Percentiles rank a stretch among this genome's conserved stretches.
These are phyloP conservation scores for Danio jaintianensis DNA, from an alignment of 2,797 vertebrate genomes.

Conservation along the genomic window DNA sequence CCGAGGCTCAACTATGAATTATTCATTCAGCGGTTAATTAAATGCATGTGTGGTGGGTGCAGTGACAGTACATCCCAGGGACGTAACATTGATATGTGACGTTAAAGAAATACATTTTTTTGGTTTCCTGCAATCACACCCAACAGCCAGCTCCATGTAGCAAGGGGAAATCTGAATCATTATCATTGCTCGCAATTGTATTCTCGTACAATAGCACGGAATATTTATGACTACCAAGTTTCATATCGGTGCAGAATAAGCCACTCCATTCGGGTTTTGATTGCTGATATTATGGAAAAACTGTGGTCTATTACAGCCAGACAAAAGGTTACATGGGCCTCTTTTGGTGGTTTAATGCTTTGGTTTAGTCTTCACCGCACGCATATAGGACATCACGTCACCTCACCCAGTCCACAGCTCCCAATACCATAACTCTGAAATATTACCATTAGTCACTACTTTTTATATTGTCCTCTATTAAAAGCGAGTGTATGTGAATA, in stretches of 20 bases:
- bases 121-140: constrained; percentile 22
- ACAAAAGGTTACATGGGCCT: constrained; percentile 55
- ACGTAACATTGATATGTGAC: constrained; percentile 24
- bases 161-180: not conserved
- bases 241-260: constrained; percentile 36
- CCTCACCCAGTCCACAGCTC: constrained; percentile 37
- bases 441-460: constrained; percentile 44
- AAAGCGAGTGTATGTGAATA: constrained; percentile 26
- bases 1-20: constrained; percentile 81
- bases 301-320: constrained; percentile 45
- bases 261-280: constrained; percentile 42
- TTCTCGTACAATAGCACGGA: not conserved
- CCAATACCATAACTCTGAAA: constrained; percentile 53
- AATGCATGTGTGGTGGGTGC: constrained; percentile 72
- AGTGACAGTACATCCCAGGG: constrained; percentile 12
- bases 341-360: constrained; percentile 56
- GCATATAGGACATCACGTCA: constrained; percentile 45
- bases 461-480: constrained; percentile 45
- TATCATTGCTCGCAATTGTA: constrained; percentile 22
- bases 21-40: constrained; percentile 84
- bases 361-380: constrained; percentile 46
- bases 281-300: constrained; percentile 54
- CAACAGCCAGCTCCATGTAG: not conserved
- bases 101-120: constrained; percentile 20
- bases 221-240: constrained; percentile 27